Conservation (phyloP, 2,888 invertebrate genomes). For the Kuschelorhynchus macadamiae region DNA sequence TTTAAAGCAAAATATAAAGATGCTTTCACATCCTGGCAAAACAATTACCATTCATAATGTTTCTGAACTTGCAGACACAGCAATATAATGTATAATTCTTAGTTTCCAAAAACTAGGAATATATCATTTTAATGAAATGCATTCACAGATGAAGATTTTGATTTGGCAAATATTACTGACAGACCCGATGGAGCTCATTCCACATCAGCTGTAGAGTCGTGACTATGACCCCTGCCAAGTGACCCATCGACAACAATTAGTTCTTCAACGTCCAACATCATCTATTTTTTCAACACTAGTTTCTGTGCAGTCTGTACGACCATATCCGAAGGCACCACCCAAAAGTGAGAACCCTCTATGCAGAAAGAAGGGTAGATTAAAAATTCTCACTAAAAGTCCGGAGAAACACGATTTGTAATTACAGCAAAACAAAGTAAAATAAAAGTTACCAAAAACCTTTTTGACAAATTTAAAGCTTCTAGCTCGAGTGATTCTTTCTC, state of each 20-base stretch:
- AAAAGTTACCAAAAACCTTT: too few species aligned
- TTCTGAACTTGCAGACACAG: conserved; percentile 6
- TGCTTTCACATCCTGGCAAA: too few species aligned
- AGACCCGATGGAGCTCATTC: background rate
- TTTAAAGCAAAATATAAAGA: conserved; percentile 3
- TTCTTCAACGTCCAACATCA: too few species aligned
- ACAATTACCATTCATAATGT: background rate
- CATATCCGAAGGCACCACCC: conserved; percentile 20
- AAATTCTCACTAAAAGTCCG: conserved; percentile 33
- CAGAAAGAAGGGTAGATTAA: conserved; percentile 28
- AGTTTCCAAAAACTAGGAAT: background rate
- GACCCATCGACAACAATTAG: too few species aligned
- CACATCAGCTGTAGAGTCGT: background rate
- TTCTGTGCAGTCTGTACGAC: conserved; percentile 12
- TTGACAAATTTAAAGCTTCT: too few species aligned
- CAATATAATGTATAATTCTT: conserved; percentile 4
- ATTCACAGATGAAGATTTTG: conserved; percentile 9
- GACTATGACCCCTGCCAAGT: too few species aligned
- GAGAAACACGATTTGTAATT: conserved; percentile 29
- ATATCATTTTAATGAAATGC: background rate
- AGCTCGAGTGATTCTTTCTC: too few species aligned
- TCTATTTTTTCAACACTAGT: too few species aligned
- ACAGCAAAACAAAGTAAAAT: too few species aligned
- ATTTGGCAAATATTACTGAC: background rate
- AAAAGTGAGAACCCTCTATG: background rate